Evolutionary conservation across 2,797 vertebrate species (phyloP).

Genomic region (Smutsia gigantea): DNA sequence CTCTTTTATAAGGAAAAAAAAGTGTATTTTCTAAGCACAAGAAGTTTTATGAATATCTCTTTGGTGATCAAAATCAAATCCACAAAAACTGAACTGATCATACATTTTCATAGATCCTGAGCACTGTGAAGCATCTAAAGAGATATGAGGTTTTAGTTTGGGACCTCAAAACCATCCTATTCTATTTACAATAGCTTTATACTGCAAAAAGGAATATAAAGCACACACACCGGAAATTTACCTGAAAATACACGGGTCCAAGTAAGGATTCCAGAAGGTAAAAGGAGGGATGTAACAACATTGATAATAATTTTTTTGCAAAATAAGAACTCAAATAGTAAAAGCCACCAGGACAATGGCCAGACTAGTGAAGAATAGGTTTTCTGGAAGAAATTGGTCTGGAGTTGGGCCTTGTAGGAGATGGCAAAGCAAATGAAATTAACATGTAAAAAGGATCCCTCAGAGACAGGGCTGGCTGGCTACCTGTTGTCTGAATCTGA

Average conservation of each 20-base stretch:
- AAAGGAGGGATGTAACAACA: constrained; percentile 25
- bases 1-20: background rate
- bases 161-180: background rate
- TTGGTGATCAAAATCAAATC: constrained; percentile 62
- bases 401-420: background rate
- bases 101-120: background rate
- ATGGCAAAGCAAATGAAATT: background rate
- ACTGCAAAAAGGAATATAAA: constrained; percentile 40
- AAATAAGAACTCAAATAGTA: constrained; percentile 60
- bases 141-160: background rate
- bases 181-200: background rate
- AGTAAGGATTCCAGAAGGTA: constrained; percentile 47
- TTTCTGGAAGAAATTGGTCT: background rate
- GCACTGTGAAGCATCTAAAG: background rate
- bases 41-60: constrained; percentile 26
- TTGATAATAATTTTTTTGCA: constrained; percentile 56
- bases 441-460: constrained; percentile 2
- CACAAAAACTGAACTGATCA: constrained; percentile 16
- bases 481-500: constrained; percentile 64
- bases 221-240: constrained; percentile 50
- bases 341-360: background rate
- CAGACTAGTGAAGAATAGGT: background rate
- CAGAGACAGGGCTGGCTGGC: constrained; percentile 13
- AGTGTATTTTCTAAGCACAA: constrained; percentile 42
- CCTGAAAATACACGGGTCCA: constrained; percentile 20